Conservation (phyloP, 2,113 vertebrate species). For the Semnornis frantzii region DNA sequence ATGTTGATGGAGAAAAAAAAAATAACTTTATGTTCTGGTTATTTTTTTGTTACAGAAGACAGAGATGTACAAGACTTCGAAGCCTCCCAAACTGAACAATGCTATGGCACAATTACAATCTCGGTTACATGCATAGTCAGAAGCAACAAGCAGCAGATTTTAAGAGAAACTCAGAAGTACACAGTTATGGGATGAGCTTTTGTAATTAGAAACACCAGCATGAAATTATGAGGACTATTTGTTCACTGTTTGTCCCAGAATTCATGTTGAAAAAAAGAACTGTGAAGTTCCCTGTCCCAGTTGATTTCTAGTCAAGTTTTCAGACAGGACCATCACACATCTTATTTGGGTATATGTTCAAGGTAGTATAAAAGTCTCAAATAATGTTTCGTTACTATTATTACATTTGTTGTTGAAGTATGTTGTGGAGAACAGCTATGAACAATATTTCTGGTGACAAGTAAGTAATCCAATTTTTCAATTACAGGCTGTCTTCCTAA, state of each 20-base stretch:
- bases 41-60: not conserved
- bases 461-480: not conserved
- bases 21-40: not conserved
- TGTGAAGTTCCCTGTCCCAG: not conserved
- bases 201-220: not conserved
- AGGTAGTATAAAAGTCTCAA: not conserved
- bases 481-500: not conserved
- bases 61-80: not conserved
- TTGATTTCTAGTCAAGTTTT: not conserved
- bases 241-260: not conserved
- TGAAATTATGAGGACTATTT: not conserved
- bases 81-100: not conserved
- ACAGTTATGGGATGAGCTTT: not conserved
- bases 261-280: not conserved
- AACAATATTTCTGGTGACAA: not conserved
- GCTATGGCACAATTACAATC: not conserved
- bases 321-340: not conserved
- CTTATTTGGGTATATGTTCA: not conserved
- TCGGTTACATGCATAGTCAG: conserved; percentile 32
- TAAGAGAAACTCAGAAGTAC: not conserved
- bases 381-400: not conserved
- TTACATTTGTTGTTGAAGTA: not conserved
- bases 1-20: not conserved
- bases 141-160: not conserved
- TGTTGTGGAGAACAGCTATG: not conserved